Evolutionary conservation across 1,140 invertebrate species (phyloP).

Genomic region (Chironomus tepperi): DNA sequence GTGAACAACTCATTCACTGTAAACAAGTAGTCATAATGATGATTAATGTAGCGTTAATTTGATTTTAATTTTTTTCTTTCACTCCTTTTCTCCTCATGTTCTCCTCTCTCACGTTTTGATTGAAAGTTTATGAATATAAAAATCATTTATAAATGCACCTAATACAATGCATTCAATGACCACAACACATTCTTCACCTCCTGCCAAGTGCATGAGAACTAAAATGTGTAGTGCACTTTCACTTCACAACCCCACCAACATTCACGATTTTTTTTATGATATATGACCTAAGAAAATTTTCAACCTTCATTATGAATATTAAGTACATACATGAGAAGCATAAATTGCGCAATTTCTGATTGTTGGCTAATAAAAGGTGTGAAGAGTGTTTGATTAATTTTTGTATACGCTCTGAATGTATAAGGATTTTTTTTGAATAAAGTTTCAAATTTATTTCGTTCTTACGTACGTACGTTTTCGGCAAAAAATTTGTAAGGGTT

Average conservation of each 20-base stretch:
- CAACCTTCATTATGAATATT: not conserved
- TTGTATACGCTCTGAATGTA: not conserved
- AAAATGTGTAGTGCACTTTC: not conserved
- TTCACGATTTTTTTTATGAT: not conserved
- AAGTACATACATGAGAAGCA: not conserved
- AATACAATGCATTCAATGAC: no score
- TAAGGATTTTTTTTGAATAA: not conserved
- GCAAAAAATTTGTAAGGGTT: not conserved
- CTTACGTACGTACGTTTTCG: not conserved
- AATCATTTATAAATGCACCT: no score
- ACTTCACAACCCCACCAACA: not conserved
- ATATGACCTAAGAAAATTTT: not conserved
- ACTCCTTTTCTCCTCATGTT: not conserved
- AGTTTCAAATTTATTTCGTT: not conserved
- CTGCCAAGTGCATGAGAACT: not conserved
- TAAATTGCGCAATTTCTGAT: not conserved
- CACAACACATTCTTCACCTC: not conserved
- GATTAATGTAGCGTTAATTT: constrained; percentile 20
- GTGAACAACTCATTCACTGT: not conserved
- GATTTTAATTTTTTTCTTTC: constrained; percentile 20
- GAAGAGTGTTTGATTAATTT: not conserved
- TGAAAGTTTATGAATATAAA: not conserved
- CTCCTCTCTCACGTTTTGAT: constrained; percentile 1
- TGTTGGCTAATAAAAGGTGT: not conserved
- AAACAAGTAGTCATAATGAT: constrained; percentile 7